phyloP scores from a whole-genome alignment of 2,113 vertebrate species.

The Spermophilus dauricus region DNA sequence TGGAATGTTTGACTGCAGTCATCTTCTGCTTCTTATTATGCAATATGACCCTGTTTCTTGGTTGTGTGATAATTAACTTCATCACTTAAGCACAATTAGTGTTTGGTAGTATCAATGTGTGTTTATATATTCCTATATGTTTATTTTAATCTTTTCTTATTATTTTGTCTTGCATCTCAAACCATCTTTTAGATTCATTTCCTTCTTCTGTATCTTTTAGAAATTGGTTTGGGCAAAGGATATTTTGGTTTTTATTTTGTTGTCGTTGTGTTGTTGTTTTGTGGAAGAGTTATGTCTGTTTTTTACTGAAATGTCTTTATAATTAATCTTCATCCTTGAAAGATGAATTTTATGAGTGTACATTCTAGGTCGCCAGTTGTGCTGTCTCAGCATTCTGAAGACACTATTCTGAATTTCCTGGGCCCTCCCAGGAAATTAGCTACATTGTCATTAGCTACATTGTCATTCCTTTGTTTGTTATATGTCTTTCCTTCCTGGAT shows the following conservation, averaged over 20 bases:
- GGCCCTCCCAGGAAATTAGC: background rate
- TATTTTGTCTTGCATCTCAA: background rate
- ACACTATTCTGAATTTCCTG: background rate
- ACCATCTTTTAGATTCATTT: background rate
- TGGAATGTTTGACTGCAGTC: background rate
- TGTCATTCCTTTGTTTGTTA: background rate
- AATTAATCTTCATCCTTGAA: conserved; percentile 21
- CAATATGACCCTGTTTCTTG: background rate
- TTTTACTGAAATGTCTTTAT: background rate
- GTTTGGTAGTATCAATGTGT: background rate
- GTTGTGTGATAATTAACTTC: background rate
- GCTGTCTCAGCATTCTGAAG: background rate
- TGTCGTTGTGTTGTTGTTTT: too few species aligned
- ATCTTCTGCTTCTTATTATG: background rate
- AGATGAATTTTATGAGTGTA: background rate
- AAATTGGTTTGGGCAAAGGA: background rate
- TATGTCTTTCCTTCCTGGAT: background rate
- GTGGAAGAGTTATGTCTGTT: too few species aligned
- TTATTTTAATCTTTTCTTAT: background rate
- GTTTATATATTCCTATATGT: background rate
- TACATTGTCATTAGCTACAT: background rate
- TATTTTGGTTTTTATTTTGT: background rate
- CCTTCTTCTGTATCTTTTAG: background rate
- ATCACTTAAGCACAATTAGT: background rate
- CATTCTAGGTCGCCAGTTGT: background rate